These are phyloP conservation scores for Ranitomeya imitator DNA, from an alignment of 2,113 vertebrate genomes.

Conservation along the genomic window DNA sequence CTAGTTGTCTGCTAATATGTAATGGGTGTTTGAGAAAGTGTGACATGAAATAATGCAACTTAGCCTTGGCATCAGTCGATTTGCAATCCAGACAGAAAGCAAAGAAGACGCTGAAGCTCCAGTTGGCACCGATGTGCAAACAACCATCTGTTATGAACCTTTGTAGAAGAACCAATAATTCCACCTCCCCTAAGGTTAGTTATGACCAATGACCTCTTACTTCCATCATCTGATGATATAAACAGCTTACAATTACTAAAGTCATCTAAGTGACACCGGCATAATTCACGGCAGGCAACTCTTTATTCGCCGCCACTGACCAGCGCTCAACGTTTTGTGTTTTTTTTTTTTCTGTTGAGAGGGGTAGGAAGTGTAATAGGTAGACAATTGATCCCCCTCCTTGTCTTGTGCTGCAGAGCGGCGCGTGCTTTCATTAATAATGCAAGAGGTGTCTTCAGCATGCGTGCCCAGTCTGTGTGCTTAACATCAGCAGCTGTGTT, in stretches of 20 bases:
- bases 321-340: constrained; percentile 16
- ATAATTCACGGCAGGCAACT: not conserved
- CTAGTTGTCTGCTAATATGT: not conserved
- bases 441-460: constrained; percentile 63
- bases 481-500: constrained; percentile 69
- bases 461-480: constrained; percentile 63
- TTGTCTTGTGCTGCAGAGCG: constrained; percentile 57
- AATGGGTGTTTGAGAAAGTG: no score
- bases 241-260: not conserved
- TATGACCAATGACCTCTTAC: not conserved
- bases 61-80: not conserved
- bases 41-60: not conserved
- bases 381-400: constrained; percentile 50
- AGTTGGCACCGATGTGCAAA: no score
- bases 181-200: not conserved
- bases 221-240: not conserved
- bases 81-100: not conserved
- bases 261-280: not conserved
- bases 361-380: constrained; percentile 50
- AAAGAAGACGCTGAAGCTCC: no score
- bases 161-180: not conserved
- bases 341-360: constrained; percentile 35
- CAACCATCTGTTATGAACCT: not conserved
- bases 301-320: not conserved
- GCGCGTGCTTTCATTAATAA: constrained; percentile 63